Base-by-base conservation (phyloP, 1,140 invertebrate species). In the Procambarus clarkii region DNA sequence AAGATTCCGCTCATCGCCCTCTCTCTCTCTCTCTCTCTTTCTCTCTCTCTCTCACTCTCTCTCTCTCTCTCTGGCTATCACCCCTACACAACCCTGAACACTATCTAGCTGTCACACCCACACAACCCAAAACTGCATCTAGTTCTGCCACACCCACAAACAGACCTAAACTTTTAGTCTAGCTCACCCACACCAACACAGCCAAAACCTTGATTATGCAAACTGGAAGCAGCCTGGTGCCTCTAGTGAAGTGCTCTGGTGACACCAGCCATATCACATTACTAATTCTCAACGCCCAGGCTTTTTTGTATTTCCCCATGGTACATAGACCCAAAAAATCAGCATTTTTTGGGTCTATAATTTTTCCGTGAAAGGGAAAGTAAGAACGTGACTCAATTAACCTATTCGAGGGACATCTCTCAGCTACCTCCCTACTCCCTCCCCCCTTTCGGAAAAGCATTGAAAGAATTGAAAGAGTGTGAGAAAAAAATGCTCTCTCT, bases 351-450 rank as follows among this genome's bases (percentile, higher is more conserved):
- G 13, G 4, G 4, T 58, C 11, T 58, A 24, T 54, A 60, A 13
- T 83, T 83, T 83, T 83, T 69, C 3, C 0, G 60, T 18, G n/a
- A n/a, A 74, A 21, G 11, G 58, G 24, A 69, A 69, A 83, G 64
- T 34, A 69, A 69, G 60, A 69, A 60, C 58, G 24, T 45, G 44
- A 34, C 34, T 83, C 81, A 58, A 83, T 83, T 83, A 83, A 69
- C 34, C 81, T 83, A 83, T 83, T 83, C 50, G 58, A 83, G 50
- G 7, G n/a, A n/a, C n/a, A n/a, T n/a, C n/a, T n/a, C n/a, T n/a
- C n/a, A n/a, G n/a, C n/a, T n/a, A n/a, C 50, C 2, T 11, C 50
- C 50, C 50, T 11, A 54, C 50, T 11, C 50, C 50, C 50, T 54
- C 2, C 50, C 50, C 50, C 50, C 0, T n/a, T n/a, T n/a, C n/a